Percentiles rank a stretch among this genome's conserved stretches.
Evolutionary conservation across 1,140 invertebrate species (phyloP).

Genomic region (Pristionchus pacificus): DNA sequence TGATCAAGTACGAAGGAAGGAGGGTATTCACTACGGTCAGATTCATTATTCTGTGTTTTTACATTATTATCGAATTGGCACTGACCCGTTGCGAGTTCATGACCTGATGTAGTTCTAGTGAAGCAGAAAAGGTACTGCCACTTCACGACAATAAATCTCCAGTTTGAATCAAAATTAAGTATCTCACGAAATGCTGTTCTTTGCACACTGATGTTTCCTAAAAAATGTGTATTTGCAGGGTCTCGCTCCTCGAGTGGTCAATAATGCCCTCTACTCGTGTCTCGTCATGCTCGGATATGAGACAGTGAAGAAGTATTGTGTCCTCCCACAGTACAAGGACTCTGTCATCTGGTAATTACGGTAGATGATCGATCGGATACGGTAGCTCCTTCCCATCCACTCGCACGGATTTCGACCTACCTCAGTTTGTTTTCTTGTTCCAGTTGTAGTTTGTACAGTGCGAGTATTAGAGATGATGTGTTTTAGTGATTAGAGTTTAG

Average conservation of each 20-base stretch:
- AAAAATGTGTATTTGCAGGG: slow-evolving; percentile 27
- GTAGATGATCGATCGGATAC: no score
- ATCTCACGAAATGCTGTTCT: background rate
- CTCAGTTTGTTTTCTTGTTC: no score
- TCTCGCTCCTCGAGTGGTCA: slow-evolving; percentile 50
- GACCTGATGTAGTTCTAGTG: no score
- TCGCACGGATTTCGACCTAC: no score
- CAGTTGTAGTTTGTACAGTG: no score
- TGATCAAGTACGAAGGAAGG: slow-evolving; percentile 43
- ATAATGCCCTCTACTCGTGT: slow-evolving; percentile 47
- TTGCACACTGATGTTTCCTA: background rate
- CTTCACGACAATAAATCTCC: background rate
- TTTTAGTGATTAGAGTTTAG: no score
- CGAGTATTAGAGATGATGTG: no score
- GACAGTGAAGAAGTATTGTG: slow-evolving; percentile 47
- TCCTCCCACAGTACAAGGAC: slow-evolving; percentile 49
- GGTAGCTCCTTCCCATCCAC: no score
- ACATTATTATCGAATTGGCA: no score
- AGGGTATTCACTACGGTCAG: slow-evolving; percentile 47
- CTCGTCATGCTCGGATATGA: slow-evolving; percentile 56
- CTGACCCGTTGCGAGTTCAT: no score
- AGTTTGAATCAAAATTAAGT: no score
- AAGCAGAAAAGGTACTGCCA: no score
- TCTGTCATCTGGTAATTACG: slow-evolving; percentile 38
- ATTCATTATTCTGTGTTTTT: background rate